phyloP scores from a whole-genome alignment of 2,113 vertebrate species.

The Onychostoma macrolepis region DNA sequence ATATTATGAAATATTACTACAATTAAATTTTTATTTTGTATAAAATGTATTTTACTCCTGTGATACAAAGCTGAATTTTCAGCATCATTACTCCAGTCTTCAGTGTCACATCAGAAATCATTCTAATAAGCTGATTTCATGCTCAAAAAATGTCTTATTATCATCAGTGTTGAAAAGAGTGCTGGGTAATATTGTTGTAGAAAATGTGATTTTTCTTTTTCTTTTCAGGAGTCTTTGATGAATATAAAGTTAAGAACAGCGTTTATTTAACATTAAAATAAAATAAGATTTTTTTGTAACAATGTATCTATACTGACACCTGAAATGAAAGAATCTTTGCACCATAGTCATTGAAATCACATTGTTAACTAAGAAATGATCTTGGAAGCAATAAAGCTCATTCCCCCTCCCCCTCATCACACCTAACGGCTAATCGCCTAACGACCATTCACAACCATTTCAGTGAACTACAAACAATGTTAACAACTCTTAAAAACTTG shows the following conservation, averaged over 20 bases:
- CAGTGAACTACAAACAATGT: constrained; percentile 36
- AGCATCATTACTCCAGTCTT: not conserved
- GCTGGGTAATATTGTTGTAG: not conserved
- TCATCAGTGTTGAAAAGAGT: not conserved
- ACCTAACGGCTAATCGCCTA: constrained; percentile 39
- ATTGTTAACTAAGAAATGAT: not conserved
- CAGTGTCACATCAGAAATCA: not conserved
- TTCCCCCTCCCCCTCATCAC: constrained; percentile 16
- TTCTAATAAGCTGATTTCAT: not conserved
- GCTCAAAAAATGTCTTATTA: not conserved
- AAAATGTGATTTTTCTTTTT: not conserved
- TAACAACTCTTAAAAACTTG: constrained; percentile 29
- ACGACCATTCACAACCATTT: constrained; percentile 45
- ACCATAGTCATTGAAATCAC: not conserved
- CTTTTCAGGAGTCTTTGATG: not conserved
- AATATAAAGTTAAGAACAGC: not conserved
- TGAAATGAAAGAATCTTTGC: too few species aligned
- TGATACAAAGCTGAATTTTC: not conserved
- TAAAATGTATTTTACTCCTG: not conserved
- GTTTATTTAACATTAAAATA: not conserved
- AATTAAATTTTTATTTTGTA: not conserved
- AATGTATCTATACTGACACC: too few species aligned
- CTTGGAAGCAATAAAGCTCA: not conserved
- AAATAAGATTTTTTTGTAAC: too few species aligned
- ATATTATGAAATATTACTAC: not conserved